Percentiles rank a stretch among this genome's conserved stretches.
These are phyloP conservation scores for Macaca fascicularis DNA, from an alignment of 2,113 vertebrate genomes.

Conservation along the genomic window T2T-MFA8v1.1 NC_088377.1:126132001-126132500, in stretches of 20 bases:
- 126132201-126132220: background rate
- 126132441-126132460: background rate
- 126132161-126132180: slow-evolving; percentile 50
- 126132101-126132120: slow-evolving; percentile 40
- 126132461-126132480: slow-evolving; percentile 20
- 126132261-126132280: slow-evolving; percentile 64
- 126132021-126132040: slow-evolving; percentile 15
- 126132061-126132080: background rate
- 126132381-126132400: slow-evolving; percentile 64
- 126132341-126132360: slow-evolving; percentile 70
- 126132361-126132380: slow-evolving; percentile 64
- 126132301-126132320: slow-evolving; percentile 63
- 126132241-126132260: slow-evolving; percentile 48
- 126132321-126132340: slow-evolving; percentile 57
- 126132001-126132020: background rate
- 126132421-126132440: slow-evolving; percentile 34
- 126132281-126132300: slow-evolving; percentile 69
- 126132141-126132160: slow-evolving; percentile 30
- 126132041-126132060: slow-evolving; percentile 7
- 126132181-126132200: slow-evolving; percentile 39
- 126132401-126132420: slow-evolving; percentile 57
- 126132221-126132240: slow-evolving; percentile 47
- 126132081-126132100: slow-evolving; percentile 11
- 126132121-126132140: slow-evolving; percentile 47
- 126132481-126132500: background rate